Evolutionary conservation across 2,888 invertebrate species (phyloP).

Genomic region (Tridacna crocea): DNA sequence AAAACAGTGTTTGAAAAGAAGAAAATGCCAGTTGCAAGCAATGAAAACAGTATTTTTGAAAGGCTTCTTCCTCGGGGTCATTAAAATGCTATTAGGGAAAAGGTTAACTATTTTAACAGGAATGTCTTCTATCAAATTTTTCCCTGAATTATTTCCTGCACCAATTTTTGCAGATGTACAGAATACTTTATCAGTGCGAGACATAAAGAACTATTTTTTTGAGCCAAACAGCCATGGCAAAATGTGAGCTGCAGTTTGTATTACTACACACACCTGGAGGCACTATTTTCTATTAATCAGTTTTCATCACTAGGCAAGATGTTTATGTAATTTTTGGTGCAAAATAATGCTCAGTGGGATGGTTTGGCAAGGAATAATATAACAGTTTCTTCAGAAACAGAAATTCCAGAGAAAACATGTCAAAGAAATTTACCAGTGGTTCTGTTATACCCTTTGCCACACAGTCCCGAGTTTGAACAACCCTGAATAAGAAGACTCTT

Average conservation of each 20-base stretch:
- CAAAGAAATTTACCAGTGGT: no score
- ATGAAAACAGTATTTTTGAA: no score
- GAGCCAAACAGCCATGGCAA: not conserved
- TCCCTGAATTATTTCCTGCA: not conserved
- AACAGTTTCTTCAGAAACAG: not conserved
- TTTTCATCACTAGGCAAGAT: slow-evolving; percentile 8
- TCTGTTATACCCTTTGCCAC: not conserved
- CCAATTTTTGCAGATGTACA: not conserved
- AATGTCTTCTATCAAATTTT: no score
- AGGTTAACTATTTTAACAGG: no score
- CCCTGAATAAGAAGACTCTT: no score
- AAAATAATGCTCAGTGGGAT: slow-evolving; percentile 12
- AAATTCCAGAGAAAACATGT: not conserved
- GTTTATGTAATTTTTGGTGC: slow-evolving; percentile 36
- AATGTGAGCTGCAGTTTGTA: slow-evolving; percentile 4
- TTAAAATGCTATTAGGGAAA: no score
- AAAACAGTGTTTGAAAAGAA: no score
- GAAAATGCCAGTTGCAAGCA: no score
- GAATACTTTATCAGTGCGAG: slow-evolving; percentile 4
- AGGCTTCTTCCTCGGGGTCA: no score
- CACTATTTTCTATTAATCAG: slow-evolving; percentile 11
- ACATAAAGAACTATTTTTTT: slow-evolving; percentile 5
- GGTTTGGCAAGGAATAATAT: not conserved
- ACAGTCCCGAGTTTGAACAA: no score
- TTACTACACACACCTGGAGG: slow-evolving; percentile 2